Evolutionary conservation across 92 coral and sea anemone genomes (phyloP).

Genomic region (Zoanthus sociatus): DNA sequence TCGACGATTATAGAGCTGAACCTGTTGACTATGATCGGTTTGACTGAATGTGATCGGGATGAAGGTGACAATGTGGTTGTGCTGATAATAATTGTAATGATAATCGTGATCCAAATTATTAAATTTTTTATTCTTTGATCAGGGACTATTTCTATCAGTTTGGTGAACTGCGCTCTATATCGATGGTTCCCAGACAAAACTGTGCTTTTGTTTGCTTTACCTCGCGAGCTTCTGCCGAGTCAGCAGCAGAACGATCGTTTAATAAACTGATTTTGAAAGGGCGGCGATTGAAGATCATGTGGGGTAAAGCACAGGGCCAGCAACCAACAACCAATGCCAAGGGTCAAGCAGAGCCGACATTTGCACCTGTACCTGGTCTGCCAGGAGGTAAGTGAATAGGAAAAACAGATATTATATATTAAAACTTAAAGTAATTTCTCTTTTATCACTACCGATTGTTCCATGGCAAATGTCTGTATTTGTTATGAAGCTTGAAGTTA

Average conservation of each 20-base stretch:
- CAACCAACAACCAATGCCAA: constrained; percentile 80
- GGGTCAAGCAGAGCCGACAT: constrained; percentile 74
- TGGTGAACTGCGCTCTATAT: constrained; percentile 98
- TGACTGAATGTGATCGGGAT: no score
- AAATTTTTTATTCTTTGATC: not conserved
- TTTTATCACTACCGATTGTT: no score
- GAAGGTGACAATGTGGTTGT: no score
- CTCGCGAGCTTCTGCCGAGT: constrained; percentile 87
- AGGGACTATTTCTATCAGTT: constrained; percentile 99
- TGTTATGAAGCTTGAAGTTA: no score
- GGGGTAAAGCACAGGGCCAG: constrained; percentile 99
- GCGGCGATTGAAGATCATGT: constrained; percentile 92
- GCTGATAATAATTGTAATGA: no score
- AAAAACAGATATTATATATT: not conserved
- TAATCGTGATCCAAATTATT: no score
- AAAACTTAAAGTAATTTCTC: no score
- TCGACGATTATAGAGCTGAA: no score
- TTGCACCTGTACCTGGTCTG: constrained; percentile 94
- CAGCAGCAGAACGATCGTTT: constrained; percentile 96
- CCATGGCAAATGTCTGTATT: no score
- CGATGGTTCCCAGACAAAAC: constrained; percentile 99
- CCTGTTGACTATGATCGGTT: no score
- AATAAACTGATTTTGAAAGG: constrained; percentile 96
- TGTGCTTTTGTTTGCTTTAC: constrained; percentile 99
- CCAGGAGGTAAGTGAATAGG: constrained; percentile 85